Evolutionary conservation across 64 coral and sea anemone genomes (phyloP), one percentile per base, ranked within the genome.

Genomic region (Catalaphyllia jardinei): DNA sequence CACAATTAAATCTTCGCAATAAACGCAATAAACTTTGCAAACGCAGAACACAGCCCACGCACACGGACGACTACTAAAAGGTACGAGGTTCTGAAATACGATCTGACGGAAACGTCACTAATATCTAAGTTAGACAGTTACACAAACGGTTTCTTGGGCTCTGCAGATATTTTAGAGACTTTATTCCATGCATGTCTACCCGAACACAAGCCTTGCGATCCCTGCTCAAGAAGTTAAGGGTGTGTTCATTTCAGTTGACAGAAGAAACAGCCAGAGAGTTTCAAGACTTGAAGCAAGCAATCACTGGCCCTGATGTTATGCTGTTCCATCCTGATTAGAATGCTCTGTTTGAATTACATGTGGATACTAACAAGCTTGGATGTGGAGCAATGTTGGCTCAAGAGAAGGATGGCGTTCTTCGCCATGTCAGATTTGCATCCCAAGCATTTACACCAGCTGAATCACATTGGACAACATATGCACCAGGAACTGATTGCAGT

Each of bases 351-450:
- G 55, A 67, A 46, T 20, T 89, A 4, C 87, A 89, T 51, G 75
- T 65, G 46, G 75, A 76, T 89, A 74, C 74, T 4, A 78, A 24
- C 16, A 89, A 78, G 12, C 19, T 77, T 33, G 73, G 87, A 60
- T 78, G 73, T 78, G 55, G 87, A 24, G 87, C 87, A 2, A 89
- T 88, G 73, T 31, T 89, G 14, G 57, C 73, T 42, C 87, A 89
- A 39, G 14, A 8, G 29, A 77, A 89, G 50, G 39, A 89, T 29
- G 16, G 39, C n/a, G 17, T 49, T 2, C 73, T 78, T 12, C 27
- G 74, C 3, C 52, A 74, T 42, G 61, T 89, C 49, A 62, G 74
- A 29, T 89, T 78, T 78, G 87, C 74, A 20, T 78, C 74, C 8
- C 61, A 31, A 77, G 74, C 54, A 11, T 89, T 89, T 18, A 59